phyloP scores from a whole-genome alignment of 2,888 invertebrate genomes.

The Protonemura montana region DNA sequence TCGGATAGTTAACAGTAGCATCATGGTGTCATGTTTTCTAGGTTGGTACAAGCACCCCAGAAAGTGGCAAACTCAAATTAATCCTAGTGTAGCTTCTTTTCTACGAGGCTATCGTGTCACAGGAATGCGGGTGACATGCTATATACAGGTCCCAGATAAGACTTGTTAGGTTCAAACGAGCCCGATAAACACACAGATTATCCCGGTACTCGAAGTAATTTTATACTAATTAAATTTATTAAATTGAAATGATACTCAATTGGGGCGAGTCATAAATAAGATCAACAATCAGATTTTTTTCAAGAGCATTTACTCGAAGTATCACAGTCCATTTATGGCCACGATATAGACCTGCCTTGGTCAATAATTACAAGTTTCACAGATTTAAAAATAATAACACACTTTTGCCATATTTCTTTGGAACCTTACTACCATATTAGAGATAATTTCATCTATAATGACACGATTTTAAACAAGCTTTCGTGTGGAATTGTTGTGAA shows the following conservation, averaged over 20 bases:
- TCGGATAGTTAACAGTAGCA: too few relatives aligned
- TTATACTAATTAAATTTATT: background rate
- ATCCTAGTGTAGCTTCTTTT: too few relatives aligned
- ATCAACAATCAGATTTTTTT: background rate
- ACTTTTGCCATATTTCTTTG: background rate
- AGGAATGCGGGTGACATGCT: background rate
- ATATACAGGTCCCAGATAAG: background rate
- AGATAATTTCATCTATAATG: background rate
- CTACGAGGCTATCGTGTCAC: background rate
- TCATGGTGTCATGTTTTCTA: too few relatives aligned
- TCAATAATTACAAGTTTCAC: background rate
- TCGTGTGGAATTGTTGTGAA: background rate
- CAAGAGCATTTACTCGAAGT: background rate
- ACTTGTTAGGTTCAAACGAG: background rate
- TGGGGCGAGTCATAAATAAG: background rate
- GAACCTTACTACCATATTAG: background rate
- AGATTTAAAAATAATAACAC: background rate
- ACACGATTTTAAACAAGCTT: background rate
- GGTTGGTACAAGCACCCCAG: too few relatives aligned
- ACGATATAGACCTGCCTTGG: background rate
- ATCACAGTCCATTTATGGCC: background rate
- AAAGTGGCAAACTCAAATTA: too few relatives aligned
- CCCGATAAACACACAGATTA: background rate
- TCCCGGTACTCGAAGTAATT: background rate
- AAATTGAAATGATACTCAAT: background rate